Conservation (phyloP, 2,888 invertebrate genomes). For the Leptinotarsa peninsularis region DNA sequence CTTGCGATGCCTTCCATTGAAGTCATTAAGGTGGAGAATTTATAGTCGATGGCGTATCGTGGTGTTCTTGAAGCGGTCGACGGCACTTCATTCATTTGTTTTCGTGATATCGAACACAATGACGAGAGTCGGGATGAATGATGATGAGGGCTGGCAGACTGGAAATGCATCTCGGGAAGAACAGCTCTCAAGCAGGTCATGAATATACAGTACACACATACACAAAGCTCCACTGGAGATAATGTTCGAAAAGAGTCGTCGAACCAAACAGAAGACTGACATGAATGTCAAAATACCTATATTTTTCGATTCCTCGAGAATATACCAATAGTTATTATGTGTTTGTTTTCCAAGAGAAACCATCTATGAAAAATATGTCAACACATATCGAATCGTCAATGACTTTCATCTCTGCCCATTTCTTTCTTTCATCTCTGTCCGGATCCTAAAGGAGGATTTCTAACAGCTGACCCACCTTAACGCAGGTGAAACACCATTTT, state of each 20-base stretch:
- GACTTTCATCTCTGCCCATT: no score
- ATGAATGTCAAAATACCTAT: not conserved
- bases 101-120: conserved; percentile 34
- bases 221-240: not conserved
- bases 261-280: not conserved
- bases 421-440: no score
- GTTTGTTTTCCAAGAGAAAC: no score
- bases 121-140: conserved; percentile 37
- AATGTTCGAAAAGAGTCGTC: not conserved
- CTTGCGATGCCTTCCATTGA: conserved; percentile 30
- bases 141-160: conserved; percentile 16
- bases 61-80: conserved; percentile 32
- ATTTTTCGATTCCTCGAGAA: not conserved
- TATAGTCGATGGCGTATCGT: conserved; percentile 33
- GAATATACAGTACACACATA: conserved; percentile 1
- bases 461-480: no score
- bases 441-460: no score
- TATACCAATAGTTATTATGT: no score
- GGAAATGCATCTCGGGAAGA: not conserved
- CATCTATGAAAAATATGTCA: no score
- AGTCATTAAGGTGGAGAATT: conserved; percentile 36
- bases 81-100: conserved; percentile 41
- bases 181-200: not conserved
- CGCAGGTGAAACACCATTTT: no score
- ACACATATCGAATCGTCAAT: no score